These are phyloP conservation scores for Drosophila hamatofila DNA, from an alignment of 2,888 invertebrate species.

Conservation along the genomic window DNA sequence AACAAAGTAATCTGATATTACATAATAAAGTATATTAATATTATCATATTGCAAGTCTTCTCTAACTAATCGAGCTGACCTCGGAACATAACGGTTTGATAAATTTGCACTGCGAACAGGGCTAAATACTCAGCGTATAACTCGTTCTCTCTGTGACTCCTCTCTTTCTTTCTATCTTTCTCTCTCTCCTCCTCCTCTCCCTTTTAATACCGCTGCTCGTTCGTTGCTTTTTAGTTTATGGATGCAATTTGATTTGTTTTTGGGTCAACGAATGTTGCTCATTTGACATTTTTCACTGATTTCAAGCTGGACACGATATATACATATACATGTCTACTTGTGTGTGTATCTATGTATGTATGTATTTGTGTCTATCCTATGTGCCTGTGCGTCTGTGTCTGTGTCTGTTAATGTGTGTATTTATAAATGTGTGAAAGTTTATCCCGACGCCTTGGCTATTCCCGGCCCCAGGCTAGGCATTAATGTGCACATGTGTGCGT, in stretches of 20 bases:
- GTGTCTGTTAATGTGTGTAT: constrained; percentile 4
- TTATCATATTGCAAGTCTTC: not conserved
- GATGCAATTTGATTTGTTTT: constrained; percentile 35
- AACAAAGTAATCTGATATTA: not conserved
- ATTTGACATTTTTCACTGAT: constrained; percentile 61
- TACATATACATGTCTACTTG: not conserved
- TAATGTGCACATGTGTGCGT: constrained; percentile 21
- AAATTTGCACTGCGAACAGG: constrained; percentile 2
- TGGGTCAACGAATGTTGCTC: constrained; percentile 41
- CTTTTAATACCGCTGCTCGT: not conserved
- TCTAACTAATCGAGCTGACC: constrained; percentile 22
- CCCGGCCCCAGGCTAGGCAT: constrained; percentile 29
- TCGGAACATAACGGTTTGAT: constrained; percentile 2
- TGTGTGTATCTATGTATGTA: not conserved
- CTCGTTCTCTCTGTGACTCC: not conserved
- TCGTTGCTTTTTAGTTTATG: constrained; percentile 21
- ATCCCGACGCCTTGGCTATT: constrained; percentile 14
- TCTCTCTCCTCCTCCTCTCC: not conserved
- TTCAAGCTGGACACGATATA: constrained; percentile 30
- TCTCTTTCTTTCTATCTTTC: not conserved
- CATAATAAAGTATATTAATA: not conserved
- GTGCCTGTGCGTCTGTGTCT: not conserved
- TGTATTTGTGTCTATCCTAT: not conserved
- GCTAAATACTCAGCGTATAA: constrained; percentile 16
- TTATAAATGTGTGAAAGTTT: constrained; percentile 20